Base-by-base conservation (phyloP, 2,113 vertebrate genomes). In the Phocoena phocoena region DNA sequence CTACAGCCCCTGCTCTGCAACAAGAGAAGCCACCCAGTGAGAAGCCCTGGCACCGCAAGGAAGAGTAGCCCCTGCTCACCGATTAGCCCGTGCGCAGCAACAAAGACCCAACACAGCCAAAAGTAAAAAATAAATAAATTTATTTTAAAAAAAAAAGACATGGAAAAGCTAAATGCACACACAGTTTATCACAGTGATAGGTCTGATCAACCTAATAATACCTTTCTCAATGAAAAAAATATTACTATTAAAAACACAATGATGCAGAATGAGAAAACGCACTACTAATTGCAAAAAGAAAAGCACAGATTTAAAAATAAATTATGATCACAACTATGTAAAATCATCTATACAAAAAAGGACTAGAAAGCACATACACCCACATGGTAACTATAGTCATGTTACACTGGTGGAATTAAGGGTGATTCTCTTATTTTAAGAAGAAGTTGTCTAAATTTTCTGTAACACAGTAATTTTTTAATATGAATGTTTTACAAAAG, bases 281-380 rank as follows among this genome's bases (percentile, higher is more conserved):
- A 63, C 70, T 74, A 86, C 26, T 77, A 92, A 92, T 9, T 65
- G 17, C 63, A 88, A 71, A 93, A 90, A 73, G 17, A 55, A 68
- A 58, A 53, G 33, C 36, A 92, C 70, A 50, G 44, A 70, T 77
- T 80, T 73, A 20, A 74, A 96, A 62, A 73, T n/a, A 94, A 79
- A 79, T n/a, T 58, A 60, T 68, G 23, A 85, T 60, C 65, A 68
- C 6, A 92, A 31, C 21, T 67, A 73, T 55, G 13, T 74, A 65
- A 77, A 94, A 93, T 60, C 73, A 50, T 44, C 44, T 41, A 33
- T 85, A 67, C 80, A 28, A 89, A 79, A 96, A 95, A 90, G 65
- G 12, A 31, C 41, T 83, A 76, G 80, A 63, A 95, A n/a, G 15
- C 23, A 91, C 83, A 74, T 33, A 82, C 1, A 88, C 20, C 62